Evolutionary conservation across 2,113 vertebrate species (phyloP).

Genomic region (Labeo catla): DNA sequence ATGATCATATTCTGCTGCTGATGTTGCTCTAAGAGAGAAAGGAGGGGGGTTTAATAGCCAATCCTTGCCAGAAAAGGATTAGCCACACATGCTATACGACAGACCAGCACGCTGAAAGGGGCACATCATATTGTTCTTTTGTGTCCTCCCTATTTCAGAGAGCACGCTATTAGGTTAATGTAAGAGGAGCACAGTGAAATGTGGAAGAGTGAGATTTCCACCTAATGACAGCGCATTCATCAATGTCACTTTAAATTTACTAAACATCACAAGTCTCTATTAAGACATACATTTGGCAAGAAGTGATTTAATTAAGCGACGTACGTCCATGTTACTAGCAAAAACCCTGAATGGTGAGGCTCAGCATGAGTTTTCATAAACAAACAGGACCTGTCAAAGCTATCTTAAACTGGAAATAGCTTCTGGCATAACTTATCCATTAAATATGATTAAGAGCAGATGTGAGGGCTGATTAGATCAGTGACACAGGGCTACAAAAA

Average conservation of each 20-base stretch:
- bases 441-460: constrained; percentile 76
- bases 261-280: neutral
- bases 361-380: constrained; percentile 12
- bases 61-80: constrained; percentile 43
- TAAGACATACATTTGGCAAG: neutral
- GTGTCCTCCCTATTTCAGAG: constrained; percentile 1
- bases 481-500: constrained; percentile 67
- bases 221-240: constrained; percentile 6
- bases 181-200: constrained; percentile 4
- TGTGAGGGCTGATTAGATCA: constrained; percentile 70
- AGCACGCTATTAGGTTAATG: constrained; percentile 22
- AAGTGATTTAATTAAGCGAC: neutral
- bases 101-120: constrained; percentile 15
- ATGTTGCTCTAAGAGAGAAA: constrained; percentile 7
- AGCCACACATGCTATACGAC: constrained; percentile 26
- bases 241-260: neutral
- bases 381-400: constrained; percentile 60
- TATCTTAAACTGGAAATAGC: constrained; percentile 68
- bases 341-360: neutral
- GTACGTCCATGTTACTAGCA: neutral
- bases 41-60: constrained; percentile 33
- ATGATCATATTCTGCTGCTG: constrained; percentile 35
- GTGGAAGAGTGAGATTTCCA: neutral
- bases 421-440: constrained; percentile 72
- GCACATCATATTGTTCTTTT: constrained; percentile 16